These are phyloP conservation scores for Xyliphius kryptos DNA, from an alignment of 2,113 vertebrate species.

Conservation along the genomic window DNA sequence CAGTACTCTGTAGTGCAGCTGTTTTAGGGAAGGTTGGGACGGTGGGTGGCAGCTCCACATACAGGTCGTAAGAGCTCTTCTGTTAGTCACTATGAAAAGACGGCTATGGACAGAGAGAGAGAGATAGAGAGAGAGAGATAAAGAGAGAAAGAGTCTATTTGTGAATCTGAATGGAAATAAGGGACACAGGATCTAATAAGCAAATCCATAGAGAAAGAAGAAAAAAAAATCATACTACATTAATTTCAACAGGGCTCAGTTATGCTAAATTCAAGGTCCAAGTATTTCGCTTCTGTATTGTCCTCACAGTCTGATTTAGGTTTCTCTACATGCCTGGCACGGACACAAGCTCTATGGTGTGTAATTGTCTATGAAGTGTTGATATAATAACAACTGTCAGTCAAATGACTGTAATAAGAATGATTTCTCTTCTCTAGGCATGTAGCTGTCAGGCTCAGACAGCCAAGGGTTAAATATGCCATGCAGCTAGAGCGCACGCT, in stretches of 20 bases:
- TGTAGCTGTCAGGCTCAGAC: constrained; percentile 23
- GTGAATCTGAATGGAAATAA: neutral
- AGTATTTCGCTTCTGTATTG: constrained; percentile 10
- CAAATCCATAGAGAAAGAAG: constrained; percentile 20
- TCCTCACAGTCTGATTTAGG: neutral
- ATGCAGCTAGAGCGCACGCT: constrained; percentile 28
- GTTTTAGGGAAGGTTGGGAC: constrained; percentile 9
- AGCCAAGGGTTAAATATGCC: constrained; percentile 38
- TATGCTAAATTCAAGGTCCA: too few species aligned
- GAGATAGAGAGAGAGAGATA: constrained; percentile 3
- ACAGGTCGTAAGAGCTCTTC: constrained; percentile 27
- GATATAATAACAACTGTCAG: constrained; percentile 38
- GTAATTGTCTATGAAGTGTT: constrained; percentile 37
- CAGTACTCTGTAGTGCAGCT: constrained; percentile 18
- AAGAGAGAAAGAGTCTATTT: neutral
- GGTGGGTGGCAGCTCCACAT: constrained; percentile 6
- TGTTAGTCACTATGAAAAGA: constrained; percentile 21
- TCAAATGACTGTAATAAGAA: constrained; percentile 13
- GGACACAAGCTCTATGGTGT: neutral
- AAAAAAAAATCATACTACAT: constrained; percentile 14
- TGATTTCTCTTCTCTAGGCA: constrained; percentile 8
- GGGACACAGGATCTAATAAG: constrained; percentile 8
- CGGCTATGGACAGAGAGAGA: neutral
- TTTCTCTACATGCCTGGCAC: neutral
- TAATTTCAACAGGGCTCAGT: constrained; percentile 11